Conservation (phyloP, 2,113 vertebrate species). For the Peromyscus californicus region DNA sequence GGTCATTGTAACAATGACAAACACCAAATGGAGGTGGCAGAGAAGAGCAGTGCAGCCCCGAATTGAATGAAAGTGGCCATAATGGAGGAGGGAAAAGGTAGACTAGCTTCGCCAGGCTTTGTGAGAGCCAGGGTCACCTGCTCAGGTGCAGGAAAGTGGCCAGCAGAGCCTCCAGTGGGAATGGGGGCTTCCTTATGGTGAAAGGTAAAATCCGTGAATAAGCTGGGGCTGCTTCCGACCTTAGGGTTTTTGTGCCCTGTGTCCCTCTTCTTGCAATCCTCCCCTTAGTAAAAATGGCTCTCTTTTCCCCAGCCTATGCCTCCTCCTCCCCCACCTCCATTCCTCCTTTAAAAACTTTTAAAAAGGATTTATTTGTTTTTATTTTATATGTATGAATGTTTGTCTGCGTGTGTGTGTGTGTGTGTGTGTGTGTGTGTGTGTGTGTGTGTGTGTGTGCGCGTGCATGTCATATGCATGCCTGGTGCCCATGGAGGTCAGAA, state of each 20-base stretch:
- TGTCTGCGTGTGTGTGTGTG: background rate
- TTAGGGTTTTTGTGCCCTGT: background rate
- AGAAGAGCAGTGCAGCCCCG: background rate
- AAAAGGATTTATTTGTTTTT: background rate
- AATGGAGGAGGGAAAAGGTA: background rate
- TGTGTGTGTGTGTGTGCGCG: too few species aligned
- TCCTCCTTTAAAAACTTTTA: background rate
- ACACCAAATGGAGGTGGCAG: background rate
- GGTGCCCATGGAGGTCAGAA: background rate
- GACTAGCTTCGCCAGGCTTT: background rate
- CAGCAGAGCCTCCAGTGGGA: background rate
- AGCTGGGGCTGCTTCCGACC: background rate
- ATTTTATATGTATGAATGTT: background rate
- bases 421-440: background rate
- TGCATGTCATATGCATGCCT: background rate
- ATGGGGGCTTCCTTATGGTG: background rate
- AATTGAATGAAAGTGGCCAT: background rate
- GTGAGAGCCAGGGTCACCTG: background rate
- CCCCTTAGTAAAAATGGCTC: background rate
- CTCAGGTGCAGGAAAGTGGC: too few species aligned
- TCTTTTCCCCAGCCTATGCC: background rate
- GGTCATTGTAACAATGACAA: background rate
- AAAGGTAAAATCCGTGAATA: background rate
- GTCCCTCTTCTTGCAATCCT: background rate
- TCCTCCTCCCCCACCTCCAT: background rate